Base-by-base conservation (phyloP, 2,113 vertebrate genomes). In the Oncorhynchus nerka region DNA sequence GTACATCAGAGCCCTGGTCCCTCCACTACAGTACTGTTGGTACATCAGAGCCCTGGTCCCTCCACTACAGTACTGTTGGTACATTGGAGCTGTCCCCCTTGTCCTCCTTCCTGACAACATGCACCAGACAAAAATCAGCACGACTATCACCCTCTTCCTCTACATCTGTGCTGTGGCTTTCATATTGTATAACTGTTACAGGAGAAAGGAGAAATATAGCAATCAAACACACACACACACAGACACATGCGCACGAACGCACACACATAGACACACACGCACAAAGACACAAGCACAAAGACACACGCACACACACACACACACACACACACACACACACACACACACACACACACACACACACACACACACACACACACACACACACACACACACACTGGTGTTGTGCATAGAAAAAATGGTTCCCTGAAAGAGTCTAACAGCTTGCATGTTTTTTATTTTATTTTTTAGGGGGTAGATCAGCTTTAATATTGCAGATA, bases 241-340 rank as follows among this genome's bases (percentile, higher is more conserved):
- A 39, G 7, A 39, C 34, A 39, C 2, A 39, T 6, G 8, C 7
- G 5, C 34, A 9, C n/a, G 0, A 9, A 15, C 59, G 16, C 69
- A 62, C 3, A 55, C 48, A n/a, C 65, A n/a, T n/a, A 11, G 51
- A 45, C 39, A 48, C 55, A 70, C 75, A 48, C 24, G 39, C 49
- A 59, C 74, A 68, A 49, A 57, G 66, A 74, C 72, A 20, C 72
- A 48, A 30, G 9, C 34, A 8, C 34, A 39, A 7, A 39, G 7
- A 39, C 34, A 39, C 2, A 39, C 59, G 16, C 69, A 62, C 3
- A 55, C 48, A n/a, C 65, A n/a, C n/a, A 11, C 39, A 45, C 39
- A 48, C 55, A 70, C 75, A 48, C 24, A 24, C 49, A 59, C 74
- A 68, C 72, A 20, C 72, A 39, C 34, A 8, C 34, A 39, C 34